phyloP scores from a whole-genome alignment of 2,888 invertebrate genomes.

The Zygaena filipendulae region DNA sequence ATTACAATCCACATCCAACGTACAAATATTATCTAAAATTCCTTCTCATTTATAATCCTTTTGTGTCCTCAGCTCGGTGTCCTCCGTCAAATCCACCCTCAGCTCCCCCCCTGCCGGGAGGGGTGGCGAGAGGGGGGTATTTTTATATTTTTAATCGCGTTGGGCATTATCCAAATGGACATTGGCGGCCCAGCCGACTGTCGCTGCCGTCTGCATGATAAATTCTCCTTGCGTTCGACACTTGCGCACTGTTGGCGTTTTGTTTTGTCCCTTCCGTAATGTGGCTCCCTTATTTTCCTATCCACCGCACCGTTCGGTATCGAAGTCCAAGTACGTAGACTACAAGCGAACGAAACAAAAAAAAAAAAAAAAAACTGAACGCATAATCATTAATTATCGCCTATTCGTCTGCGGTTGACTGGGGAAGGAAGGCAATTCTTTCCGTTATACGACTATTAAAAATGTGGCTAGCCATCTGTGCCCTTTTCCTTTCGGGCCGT shows the following conservation, averaged over 20 bases:
- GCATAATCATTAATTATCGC: constrained; percentile 60
- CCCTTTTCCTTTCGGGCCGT: constrained; percentile 24
- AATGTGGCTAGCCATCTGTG: constrained; percentile 44
- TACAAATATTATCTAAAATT: constrained; percentile 71
- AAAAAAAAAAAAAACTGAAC: constrained; percentile 44
- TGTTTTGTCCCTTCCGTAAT: constrained; percentile 57
- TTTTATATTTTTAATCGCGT: constrained; percentile 70
- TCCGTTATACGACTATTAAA: constrained; percentile 52
- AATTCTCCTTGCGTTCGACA: constrained; percentile 68
- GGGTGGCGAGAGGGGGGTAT: constrained; percentile 45
- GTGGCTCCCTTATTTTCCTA: constrained; percentile 52
- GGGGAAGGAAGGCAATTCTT: constrained; percentile 43
- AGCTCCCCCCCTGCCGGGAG: constrained; percentile 23
- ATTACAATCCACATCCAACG: constrained; percentile 68
- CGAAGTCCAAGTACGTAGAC: constrained; percentile 35
- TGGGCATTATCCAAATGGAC: constrained; percentile 70
- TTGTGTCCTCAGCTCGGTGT: constrained; percentile 68
- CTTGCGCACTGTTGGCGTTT: constrained; percentile 55
- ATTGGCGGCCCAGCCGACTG: constrained; percentile 60
- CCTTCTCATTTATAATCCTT: constrained; percentile 71
- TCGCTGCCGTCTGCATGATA: constrained; percentile 63
- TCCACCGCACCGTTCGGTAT: too few species aligned
- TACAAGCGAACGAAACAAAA: too few species aligned
- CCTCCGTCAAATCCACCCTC: constrained; percentile 55
- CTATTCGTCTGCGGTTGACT: constrained; percentile 61